Percentiles rank a stretch among this genome's conserved stretches.
These are phyloP conservation scores for Carduelis carduelis DNA, from an alignment of 2,797 vertebrate genomes.

Conservation along the genomic window DNA sequence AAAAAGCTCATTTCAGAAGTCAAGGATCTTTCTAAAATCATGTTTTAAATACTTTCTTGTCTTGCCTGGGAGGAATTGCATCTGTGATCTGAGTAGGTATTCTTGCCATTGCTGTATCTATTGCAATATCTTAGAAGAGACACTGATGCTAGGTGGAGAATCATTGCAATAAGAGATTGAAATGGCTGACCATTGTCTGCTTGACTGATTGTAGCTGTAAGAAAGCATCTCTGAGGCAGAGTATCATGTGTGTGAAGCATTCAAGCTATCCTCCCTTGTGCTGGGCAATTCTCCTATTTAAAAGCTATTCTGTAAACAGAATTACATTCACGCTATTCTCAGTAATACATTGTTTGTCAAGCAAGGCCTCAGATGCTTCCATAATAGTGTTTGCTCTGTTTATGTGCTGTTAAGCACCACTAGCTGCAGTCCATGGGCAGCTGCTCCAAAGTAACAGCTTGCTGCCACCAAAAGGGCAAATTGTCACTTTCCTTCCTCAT, in stretches of 20 bases:
- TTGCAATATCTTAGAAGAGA: constrained; percentile 4
- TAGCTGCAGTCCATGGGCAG: constrained; percentile 31
- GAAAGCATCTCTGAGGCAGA: constrained; percentile 43
- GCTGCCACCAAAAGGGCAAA: neutral
- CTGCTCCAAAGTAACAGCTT: constrained; percentile 29
- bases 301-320: constrained; percentile 8
- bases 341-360: neutral
- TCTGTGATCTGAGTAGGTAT: constrained; percentile 38
- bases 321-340: neutral
- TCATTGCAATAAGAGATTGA: constrained; percentile 13
- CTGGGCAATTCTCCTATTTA: neutral
- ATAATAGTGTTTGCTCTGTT: constrained; percentile 11
- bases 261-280: neutral
- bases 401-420: neutral
- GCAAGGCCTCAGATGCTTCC: constrained; percentile 38
- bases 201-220: constrained; percentile 1
- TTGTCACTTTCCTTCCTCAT: neutral
- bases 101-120: constrained; percentile 1
- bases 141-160: constrained; percentile 12
- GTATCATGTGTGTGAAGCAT: neutral
- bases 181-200: constrained; percentile 46
- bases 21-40: constrained; percentile 20
- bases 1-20: neutral
- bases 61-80: constrained; percentile 49
- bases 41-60: constrained; percentile 47